Conservation (phyloP, 2,888 invertebrate genomes). For the Phorcus lineatus region DNA sequence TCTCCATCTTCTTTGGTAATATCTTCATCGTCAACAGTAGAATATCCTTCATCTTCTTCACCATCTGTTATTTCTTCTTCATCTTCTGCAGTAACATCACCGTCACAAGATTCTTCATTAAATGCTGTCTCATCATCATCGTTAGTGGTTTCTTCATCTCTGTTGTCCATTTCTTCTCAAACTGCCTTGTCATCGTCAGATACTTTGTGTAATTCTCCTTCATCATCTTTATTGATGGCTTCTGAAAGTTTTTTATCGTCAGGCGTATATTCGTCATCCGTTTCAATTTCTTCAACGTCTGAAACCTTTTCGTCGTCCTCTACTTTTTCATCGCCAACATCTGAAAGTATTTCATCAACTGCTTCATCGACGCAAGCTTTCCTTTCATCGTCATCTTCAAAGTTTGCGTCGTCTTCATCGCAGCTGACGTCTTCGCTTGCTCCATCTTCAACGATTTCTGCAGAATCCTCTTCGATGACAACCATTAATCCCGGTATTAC, state of each 20-base stretch:
- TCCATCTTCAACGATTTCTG: neutral
- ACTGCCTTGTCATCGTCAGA: neutral
- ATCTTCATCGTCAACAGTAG: neutral
- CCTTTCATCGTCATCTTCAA: neutral
- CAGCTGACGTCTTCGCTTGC: neutral
- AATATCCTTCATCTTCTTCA: neutral
- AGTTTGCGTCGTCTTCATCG: neutral
- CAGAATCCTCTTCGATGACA: no score
- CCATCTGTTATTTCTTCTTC: neutral
- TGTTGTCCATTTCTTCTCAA: neutral
- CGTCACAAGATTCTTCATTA: neutral
- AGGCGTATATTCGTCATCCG: no score
- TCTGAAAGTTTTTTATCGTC: no score
- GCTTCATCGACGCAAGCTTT: neutral
- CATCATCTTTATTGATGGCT: no score
- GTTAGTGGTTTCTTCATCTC: neutral
- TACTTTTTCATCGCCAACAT: neutral
- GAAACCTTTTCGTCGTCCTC: neutral
- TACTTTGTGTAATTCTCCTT: neutral
- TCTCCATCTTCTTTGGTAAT: slow-evolving; percentile 21
- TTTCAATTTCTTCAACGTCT: neutral
- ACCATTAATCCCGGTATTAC: no score
- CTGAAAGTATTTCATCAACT: neutral
- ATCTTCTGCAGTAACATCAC: neutral
- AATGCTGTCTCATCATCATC: no score